Base-by-base conservation (phyloP, 1,140 invertebrate genomes). In the Eubasilissa regina region DNA sequence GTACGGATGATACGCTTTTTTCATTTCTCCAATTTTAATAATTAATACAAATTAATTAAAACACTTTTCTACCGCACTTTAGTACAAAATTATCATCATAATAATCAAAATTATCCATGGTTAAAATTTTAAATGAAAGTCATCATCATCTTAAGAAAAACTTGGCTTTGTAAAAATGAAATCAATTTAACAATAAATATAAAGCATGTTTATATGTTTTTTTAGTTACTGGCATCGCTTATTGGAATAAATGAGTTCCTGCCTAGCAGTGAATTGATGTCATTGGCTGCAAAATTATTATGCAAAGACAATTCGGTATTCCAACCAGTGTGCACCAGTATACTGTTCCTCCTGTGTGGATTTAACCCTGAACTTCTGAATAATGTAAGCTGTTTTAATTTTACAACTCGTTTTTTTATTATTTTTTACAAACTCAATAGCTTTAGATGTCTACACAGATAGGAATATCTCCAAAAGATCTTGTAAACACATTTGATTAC, bases 321-420 rank as follows among this genome's bases (percentile, higher is more conserved):
- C 1, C 87, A 90, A 55, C 84, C 88, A 8, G 80, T 93, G 21
- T 93, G 93, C 83, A 90, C 88, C 25, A 92, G 91, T 76, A 87
- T 90, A 12, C 80, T 93, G 0, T 93, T 93, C 84, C 84, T 92
- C 11, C 75, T 93, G 0, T 88, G 87, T 74, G 92, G 92, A 45
- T 91, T 88, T 81, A 90, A 89, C 85, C 82, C 83, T 0, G 85
- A 60, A 19, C 56, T 60, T 10, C 10, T 60, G 13, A 60, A 15
- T 19, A 60, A 19, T 60, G 56, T 51, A 51, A 51, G 48, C 3
- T 8, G 11, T 3, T 6, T 15, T 35, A 35, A 35, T 35, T 35
- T 35, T 35, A 35, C 25, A 35, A 35, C 25, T 35, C 25, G 25
- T 4, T 51, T 51, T 51, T 35, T 35, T 35, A 35, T 35, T 35